Evolutionary conservation across 2,113 vertebrate species (phyloP), one percentile per base, ranked within the genome.

Genomic region (Mandrillus leucophaeus): DNA sequence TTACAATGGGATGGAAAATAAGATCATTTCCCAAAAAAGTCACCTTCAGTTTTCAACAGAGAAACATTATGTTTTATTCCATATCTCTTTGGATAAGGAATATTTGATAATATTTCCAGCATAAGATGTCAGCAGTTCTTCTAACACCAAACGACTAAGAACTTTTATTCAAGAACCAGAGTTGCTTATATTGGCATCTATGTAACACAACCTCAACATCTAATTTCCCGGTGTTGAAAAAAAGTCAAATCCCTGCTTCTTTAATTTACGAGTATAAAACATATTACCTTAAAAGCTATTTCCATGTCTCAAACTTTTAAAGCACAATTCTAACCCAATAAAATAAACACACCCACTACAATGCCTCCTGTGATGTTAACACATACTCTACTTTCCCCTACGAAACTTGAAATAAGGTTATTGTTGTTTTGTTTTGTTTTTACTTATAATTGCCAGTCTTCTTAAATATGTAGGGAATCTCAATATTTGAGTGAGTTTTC

Each of bases 201-300:
- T 82, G 85, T 94, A 90, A 97, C 32, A 85, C 2, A 68, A 81
- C 7, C 30, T 87, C 83, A 96, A 89, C 80, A 82, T 95, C 88
- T 93, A 88, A 95, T 93, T 91, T 93, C 85, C 68, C 72, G 38
- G 95, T 87, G 82, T 35, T 91, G 87, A 88, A 93, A 88, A 73
- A 96, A 85, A 82, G 55, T 68, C 59, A 93, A 89, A 88, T 66
- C 61, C n/a, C 57, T 79, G 66, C 83, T 95, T 89, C 88, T 88
- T 88, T 95, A 79, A 95, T 68, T 84, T 87, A 73, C 75, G 32
- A 90, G 40, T 68, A 95, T 83, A 97, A 96, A 97, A 94, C 20
- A 94, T 81, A 87, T 64, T 85, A 94, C 55, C n/a, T 97, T 61
- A 85, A 94, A 96, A 93, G 35, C n/a, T 93, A 55, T 83, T 93